These are phyloP conservation scores for Lontra canadensis DNA, from an alignment of 2,113 vertebrate species.

Conservation along the genomic window DNA sequence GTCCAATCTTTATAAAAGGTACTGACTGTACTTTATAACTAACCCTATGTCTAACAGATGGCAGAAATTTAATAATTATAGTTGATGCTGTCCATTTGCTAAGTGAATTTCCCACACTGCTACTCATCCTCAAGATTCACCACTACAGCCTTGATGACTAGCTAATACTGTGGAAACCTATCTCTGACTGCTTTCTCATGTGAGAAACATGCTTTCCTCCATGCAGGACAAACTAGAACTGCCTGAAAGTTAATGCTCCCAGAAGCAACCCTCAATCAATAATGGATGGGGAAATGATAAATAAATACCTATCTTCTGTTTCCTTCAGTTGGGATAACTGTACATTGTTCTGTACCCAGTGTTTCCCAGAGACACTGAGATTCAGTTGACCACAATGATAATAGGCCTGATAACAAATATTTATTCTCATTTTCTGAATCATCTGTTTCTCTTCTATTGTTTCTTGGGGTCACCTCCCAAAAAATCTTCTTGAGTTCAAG, in stretches of 20 bases:
- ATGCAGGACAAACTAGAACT: background rate
- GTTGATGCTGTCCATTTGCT: accelerated
- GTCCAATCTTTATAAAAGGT: background rate
- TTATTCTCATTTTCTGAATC: background rate
- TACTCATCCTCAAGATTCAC: background rate
- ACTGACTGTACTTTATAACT: background rate
- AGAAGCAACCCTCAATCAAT: background rate
- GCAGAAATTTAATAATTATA: background rate
- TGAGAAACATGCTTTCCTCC: background rate
- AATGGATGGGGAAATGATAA: background rate
- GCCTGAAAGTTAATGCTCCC: background rate
- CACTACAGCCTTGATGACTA: background rate
- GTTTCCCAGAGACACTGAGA: background rate
- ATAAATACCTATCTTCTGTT: background rate
- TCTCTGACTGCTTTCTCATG: background rate
- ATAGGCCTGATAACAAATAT: background rate
- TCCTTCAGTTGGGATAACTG: background rate
- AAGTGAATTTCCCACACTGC: too few relatives aligned
- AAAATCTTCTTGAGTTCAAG: background rate
- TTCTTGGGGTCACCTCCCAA: background rate
- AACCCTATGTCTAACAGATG: background rate
- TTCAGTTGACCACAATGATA: too few relatives aligned
- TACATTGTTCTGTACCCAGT: background rate
- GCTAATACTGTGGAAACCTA: background rate
- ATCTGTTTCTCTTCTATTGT: background rate